phyloP scores from a whole-genome alignment of 1,140 invertebrate genomes.

The Drosophila leontia region DNA sequence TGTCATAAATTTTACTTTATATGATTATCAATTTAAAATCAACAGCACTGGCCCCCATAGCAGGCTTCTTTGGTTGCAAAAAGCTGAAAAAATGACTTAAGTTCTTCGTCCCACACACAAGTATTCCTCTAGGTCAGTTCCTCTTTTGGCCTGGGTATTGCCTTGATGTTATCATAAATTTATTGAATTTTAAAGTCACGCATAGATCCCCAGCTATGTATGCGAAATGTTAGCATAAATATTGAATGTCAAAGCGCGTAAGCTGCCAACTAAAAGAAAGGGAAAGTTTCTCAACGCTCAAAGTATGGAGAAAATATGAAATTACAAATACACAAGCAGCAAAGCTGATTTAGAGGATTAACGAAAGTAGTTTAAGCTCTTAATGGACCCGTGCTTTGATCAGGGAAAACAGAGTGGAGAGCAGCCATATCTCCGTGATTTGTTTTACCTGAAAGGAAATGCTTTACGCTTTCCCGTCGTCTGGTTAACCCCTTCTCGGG shows the following conservation, averaged over 20 bases:
- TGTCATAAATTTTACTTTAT: constrained; percentile 77
- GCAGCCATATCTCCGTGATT: neutral
- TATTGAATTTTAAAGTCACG: constrained; percentile 77
- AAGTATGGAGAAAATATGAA: constrained; percentile 2
- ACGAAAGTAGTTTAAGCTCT: constrained; percentile 1
- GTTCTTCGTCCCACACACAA: constrained; percentile 16
- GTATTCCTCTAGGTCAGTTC: constrained; percentile 32
- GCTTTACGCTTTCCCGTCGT: constrained; percentile 3
- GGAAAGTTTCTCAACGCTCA: constrained; percentile 5
- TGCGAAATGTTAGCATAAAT: constrained; percentile 57
- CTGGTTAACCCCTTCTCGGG: constrained; percentile 26
- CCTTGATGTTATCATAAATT: constrained; percentile 76
- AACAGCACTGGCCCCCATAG: constrained; percentile 22
- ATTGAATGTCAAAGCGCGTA: constrained; percentile 35
- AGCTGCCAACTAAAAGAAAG: constrained; percentile 14
- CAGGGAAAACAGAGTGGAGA: neutral
- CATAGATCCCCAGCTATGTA: constrained; percentile 36
- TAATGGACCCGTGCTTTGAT: constrained; percentile 11
- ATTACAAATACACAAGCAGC: constrained; percentile 3
- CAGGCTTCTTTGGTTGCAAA: constrained; percentile 3
- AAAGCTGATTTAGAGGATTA: constrained; percentile 16
- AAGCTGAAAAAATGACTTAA: neutral
- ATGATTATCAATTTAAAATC: constrained; percentile 79
- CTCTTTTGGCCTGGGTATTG: constrained; percentile 35
- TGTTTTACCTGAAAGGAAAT: constrained; percentile 8